Evolutionary conservation across 2,888 invertebrate genomes (phyloP).

Genomic region (Gisinianus flammeolus): DNA sequence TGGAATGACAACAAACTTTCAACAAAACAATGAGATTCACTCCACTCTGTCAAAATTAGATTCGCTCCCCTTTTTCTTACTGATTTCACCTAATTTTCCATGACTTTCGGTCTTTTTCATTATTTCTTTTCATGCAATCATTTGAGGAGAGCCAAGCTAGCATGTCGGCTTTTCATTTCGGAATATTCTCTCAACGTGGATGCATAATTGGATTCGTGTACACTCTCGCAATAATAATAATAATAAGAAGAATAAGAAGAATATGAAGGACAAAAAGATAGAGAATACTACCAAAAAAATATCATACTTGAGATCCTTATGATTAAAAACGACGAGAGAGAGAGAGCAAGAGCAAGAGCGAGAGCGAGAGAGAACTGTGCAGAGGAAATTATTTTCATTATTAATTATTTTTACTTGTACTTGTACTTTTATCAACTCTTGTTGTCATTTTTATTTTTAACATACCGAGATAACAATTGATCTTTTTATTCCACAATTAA

Average conservation of each 20-base stretch:
- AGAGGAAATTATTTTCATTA: no score
- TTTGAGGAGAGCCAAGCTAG: background rate
- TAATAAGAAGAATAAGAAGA: no score
- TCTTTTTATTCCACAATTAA: no score
- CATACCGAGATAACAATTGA: no score
- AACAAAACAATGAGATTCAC: constrained; percentile 59
- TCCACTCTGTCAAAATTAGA: constrained; percentile 59
- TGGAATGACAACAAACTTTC: constrained; percentile 58
- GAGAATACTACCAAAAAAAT: no score
- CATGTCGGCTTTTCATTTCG: constrained; percentile 1
- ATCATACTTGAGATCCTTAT: no score
- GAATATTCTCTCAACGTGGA: background rate
- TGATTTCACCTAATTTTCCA: constrained; percentile 58
- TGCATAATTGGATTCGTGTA: background rate
- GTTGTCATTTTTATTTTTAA: no score
- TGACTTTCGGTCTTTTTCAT: constrained; percentile 53
- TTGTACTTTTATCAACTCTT: no score
- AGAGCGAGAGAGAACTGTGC: no score
- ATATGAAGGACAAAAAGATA: background rate
- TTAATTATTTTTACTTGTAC: no score
- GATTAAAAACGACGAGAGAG: no score
- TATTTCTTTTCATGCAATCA: constrained; percentile 33
- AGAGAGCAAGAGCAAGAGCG: no score
- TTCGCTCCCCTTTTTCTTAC: constrained; percentile 55
- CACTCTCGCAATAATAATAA: background rate